A percentile compares a stretch with the other conserved stretches of the same genome.
phyloP scores from a whole-genome alignment of 2,888 invertebrate genomes.

The Callimorpha dominula region DNA sequence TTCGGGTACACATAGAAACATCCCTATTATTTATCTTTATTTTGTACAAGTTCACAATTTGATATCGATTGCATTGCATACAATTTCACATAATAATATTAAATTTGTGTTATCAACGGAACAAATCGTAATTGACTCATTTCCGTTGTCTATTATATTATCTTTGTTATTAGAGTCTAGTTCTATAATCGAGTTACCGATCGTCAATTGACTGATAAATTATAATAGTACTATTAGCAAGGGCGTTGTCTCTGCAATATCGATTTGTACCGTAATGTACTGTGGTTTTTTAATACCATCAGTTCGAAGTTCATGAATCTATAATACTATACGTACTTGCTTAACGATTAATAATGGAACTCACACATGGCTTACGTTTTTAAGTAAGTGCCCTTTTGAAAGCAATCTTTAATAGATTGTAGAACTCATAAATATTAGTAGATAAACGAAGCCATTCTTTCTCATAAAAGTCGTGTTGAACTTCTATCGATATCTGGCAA shows the following conservation, averaged over 20 bases:
- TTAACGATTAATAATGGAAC: conserved; percentile 56
- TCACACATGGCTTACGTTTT: conserved; percentile 58
- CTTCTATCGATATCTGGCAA: conserved; percentile 68
- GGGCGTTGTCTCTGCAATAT: conserved; percentile 48
- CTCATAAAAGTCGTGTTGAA: conserved; percentile 69
- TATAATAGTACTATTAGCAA: conserved; percentile 42
- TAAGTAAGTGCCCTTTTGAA: conserved; percentile 60
- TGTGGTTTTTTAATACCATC: conserved; percentile 24
- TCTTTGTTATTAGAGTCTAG: conserved; percentile 42
- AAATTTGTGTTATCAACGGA: conserved; percentile 55
- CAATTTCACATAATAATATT: conserved; percentile 37
- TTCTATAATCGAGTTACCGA: conserved; percentile 46
- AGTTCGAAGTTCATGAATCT: conserved; percentile 30
- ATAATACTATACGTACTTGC: conserved; percentile 46
- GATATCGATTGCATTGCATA: conserved; percentile 27
- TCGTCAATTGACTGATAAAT: conserved; percentile 48
- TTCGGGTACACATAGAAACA: conserved; percentile 62
- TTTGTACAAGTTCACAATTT: conserved; percentile 39
- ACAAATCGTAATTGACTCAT: conserved; percentile 60
- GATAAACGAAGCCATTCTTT: conserved; percentile 68
- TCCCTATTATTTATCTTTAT: conserved; percentile 59
- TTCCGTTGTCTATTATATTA: conserved; percentile 56
- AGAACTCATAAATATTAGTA: conserved; percentile 68
- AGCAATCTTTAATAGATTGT: conserved; percentile 66
- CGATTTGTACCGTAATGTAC: conserved; percentile 40